Base-by-base conservation (phyloP, 2,113 vertebrate genomes). In the Epinephelus moara region DNA sequence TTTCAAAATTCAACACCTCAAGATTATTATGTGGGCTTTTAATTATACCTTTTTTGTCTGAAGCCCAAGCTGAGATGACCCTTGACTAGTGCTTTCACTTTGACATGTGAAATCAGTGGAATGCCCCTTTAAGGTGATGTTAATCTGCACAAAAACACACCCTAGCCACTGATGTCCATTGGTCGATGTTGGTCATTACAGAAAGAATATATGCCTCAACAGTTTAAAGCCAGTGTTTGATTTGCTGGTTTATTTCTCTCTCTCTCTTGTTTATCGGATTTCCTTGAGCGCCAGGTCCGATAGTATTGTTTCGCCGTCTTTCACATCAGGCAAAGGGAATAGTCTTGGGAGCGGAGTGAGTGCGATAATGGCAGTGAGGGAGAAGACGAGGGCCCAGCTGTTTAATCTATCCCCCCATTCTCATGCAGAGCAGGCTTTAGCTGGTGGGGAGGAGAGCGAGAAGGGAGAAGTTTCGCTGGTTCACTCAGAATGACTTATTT, bases 381-480 rank as follows among this genome's bases (percentile, higher is more conserved):
- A 87, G 37, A 81, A 50, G 69, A 82, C 84, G 78, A 68, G 64
- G 77, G 75, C 77, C 86, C 90, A 89, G 87, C 86, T 93, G 91
- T 90, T 92, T 90, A 89, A 83, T 91, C 89, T 78, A 56, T 57
- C 75, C 42, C 57, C 71, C 80, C 37, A 85, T 91, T 92, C 63
- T 91, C 66, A 92, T 90, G 86, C 86, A 88, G 89, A 93, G 85
- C 84, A 80, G 81, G 67, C 71, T 78, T 87, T 78, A 42, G 83
- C 47, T 78, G 70, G 52, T 53, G 75, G 53, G 55, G 40, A 33
- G 73, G 60, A 4, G 15, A 81, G 83, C 3, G 45, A 57, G 50
- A 21, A 40, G 80, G 70, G 73, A 75, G 61, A 85, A 75, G 78
- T 77, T 61, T 85, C 49, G 49, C 42, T 47, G 57, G 30, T 87